Conservation (phyloP, 2,888 invertebrate species). For the Lutraria lutraria region DNA sequence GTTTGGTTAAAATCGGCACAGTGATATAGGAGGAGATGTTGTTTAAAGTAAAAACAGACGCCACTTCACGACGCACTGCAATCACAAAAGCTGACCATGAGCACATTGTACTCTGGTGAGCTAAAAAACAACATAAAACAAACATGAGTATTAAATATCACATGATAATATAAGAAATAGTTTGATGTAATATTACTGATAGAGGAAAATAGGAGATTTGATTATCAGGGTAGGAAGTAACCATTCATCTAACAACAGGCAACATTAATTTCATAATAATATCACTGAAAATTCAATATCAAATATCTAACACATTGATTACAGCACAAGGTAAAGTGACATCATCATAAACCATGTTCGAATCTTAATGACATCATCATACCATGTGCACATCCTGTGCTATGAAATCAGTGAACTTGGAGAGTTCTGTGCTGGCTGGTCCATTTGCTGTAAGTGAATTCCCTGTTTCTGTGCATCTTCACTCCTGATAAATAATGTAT, state of each 20-base stretch:
- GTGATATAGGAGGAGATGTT: too few species aligned
- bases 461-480: conserved; percentile 75
- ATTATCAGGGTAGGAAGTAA: background rate
- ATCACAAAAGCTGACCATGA: too few species aligned
- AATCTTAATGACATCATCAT: conserved; percentile 44
- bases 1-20: too few species aligned
- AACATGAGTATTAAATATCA: conserved; percentile 8
- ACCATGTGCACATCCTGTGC: conserved; percentile 49
- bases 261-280: conserved; percentile 9
- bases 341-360: conserved; percentile 24
- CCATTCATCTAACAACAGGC: background rate
- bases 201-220: background rate
- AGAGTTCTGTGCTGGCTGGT: conserved; percentile 57
- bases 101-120: too few species aligned
- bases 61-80: too few species aligned
- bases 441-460: conserved; percentile 71
- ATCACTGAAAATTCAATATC: conserved; percentile 46
- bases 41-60: too few species aligned
- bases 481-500: conserved; percentile 77
- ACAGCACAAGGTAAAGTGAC: conserved; percentile 36
- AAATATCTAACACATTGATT: conserved; percentile 6
- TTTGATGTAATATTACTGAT: background rate
- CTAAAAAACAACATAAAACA: too few species aligned
- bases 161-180: background rate
- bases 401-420: conserved; percentile 65